Evolutionary conservation across 2,888 invertebrate genomes (phyloP), one percentile per base, ranked within the genome.

Genomic region (Colostygia pectinataria): DNA sequence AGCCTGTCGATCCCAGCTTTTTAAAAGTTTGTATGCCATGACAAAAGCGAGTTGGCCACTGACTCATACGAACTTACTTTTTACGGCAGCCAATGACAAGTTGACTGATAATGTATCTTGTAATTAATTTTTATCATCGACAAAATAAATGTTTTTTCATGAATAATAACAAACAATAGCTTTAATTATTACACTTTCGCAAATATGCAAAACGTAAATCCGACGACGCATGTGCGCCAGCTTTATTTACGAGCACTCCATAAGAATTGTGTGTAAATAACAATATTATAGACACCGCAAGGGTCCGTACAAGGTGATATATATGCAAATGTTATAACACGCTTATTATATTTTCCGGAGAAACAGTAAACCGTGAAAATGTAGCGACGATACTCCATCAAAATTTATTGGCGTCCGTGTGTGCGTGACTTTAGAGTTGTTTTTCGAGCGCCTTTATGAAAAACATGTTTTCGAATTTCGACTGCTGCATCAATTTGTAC

Each of bases 251-350:
- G 47, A 65, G 70, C 64, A 64, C 69, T 66, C 74, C 76, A 72
- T 81, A 85, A 79, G 82, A 80, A 79, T 73, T 61, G 67, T 60
- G 70, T 68, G 76, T 74, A 78, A 80, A 80, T 80, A 80, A 76
- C 68, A 77, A 74, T 74, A 75, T 76, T 74, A 75, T 76, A 55
- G 51, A 72, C 65, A 66, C 57, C 61, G 55, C 62, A 66, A 66
- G 69, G 66, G 70, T 63, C 62, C 74, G 71, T 74, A 80, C 78
- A 78, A 55, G 66, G 84, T 85, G 89, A 88, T 90, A 83, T 89
- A 88, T 85, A 90, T 90, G 90, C 79, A 85, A 90, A 90, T 89
- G 71, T 84, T 84, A 87, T 86, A 85, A 82, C 85, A 81, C 82
- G 86, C 83, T 87, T 89, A 89, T 90, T 88, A 88, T 87, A 86